Conservation (phyloP, 2,888 invertebrate species). For the Heliconius ethilla region DNA sequence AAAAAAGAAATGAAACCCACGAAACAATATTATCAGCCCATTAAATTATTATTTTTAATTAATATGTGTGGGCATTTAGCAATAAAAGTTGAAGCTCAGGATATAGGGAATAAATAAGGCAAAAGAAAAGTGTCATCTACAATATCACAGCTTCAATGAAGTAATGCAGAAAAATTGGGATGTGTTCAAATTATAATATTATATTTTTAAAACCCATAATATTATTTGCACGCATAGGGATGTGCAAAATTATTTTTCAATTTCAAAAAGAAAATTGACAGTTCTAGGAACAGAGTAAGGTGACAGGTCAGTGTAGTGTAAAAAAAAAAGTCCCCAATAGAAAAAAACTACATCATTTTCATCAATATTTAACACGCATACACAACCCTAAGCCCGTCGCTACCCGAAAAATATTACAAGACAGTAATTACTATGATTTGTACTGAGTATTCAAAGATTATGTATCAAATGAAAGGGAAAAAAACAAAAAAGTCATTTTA, state of each 20-base stretch:
- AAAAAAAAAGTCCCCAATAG: slow-evolving; percentile 33
- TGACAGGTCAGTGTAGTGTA: slow-evolving; percentile 42
- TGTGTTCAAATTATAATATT: slow-evolving; percentile 24
- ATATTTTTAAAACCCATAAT: slow-evolving; percentile 9
- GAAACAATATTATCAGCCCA: slow-evolving; percentile 36
- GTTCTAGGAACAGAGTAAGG: slow-evolving; percentile 36
- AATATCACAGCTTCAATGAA: slow-evolving; percentile 39
- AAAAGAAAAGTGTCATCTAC: slow-evolving; percentile 52
- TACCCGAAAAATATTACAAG: slow-evolving; percentile 48
- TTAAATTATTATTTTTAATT: slow-evolving; percentile 33
- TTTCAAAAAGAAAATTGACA: slow-evolving; percentile 36
- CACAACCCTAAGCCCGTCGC: slow-evolving; percentile 40
- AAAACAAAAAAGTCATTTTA: neutral
- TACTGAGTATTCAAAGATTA: slow-evolving; percentile 59
- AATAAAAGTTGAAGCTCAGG: slow-evolving; percentile 57
- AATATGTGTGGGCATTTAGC: slow-evolving; percentile 45
- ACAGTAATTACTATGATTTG: slow-evolving; percentile 56
- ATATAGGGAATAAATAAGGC: slow-evolving; percentile 50
- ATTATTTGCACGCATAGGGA: slow-evolving; percentile 33
- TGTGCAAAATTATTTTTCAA: slow-evolving; percentile 36
- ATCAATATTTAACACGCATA: slow-evolving; percentile 35
- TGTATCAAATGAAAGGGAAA: slow-evolving; percentile 46
- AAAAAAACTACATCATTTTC: slow-evolving; percentile 27
- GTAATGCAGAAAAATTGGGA: slow-evolving; percentile 36
- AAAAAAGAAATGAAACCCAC: slow-evolving; percentile 38